A percentile compares a stretch with the other conserved stretches of the same genome.
Evolutionary conservation across 2,888 invertebrate species (phyloP).

Genomic region (Heliconius ethilla): DNA sequence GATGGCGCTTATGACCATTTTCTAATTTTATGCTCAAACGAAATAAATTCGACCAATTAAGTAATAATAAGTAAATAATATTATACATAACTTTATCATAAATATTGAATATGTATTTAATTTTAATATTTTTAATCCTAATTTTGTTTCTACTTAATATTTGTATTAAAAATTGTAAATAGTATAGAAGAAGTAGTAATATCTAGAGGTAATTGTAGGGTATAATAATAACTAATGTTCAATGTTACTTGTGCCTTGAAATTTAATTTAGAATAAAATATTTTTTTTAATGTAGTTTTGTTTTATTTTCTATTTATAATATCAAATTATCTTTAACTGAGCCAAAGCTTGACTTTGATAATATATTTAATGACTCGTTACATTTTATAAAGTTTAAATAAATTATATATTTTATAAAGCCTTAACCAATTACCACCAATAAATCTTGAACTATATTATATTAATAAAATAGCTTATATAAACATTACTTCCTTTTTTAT

Average conservation of each 20-base stretch:
- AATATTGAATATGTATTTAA: neutral
- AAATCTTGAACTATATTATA: no score
- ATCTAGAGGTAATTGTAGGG: constrained; percentile 6
- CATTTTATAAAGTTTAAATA: no score
- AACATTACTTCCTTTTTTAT: no score
- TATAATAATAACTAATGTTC: constrained; percentile 40
- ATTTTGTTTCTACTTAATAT: constrained; percentile 9
- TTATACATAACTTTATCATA: no score
- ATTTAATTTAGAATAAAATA: constrained; percentile 33
- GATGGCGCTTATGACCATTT: no score
- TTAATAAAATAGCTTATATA: no score
- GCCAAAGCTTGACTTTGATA: no score
- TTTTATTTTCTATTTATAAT: neutral
- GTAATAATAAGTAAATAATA: neutral
- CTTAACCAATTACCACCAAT: no score
- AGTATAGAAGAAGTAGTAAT: neutral
- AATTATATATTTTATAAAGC: no score
- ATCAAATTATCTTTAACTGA: no score
- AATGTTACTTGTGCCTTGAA: constrained; percentile 48
- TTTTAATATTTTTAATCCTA: neutral
- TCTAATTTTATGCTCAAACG: neutral
- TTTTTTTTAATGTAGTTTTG: neutral
- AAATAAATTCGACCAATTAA: neutral
- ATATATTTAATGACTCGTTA: no score
- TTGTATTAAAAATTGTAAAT: constrained; percentile 32